Evolutionary conservation across 2,888 invertebrate species (phyloP).

Genomic region (Pristionchus arcanus): DNA sequence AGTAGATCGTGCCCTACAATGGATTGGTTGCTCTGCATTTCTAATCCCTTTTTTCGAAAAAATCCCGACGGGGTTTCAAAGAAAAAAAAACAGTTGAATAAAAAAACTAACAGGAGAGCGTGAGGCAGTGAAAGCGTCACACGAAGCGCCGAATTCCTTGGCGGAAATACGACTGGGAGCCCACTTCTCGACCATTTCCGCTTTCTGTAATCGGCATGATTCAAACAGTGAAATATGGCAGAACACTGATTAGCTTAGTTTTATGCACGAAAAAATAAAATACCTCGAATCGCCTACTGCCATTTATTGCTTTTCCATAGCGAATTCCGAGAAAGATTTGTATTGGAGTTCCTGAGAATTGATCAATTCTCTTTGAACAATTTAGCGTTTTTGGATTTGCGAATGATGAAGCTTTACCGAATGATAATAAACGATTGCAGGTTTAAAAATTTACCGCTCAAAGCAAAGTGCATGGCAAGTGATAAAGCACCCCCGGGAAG

Average conservation of each 20-base stretch:
- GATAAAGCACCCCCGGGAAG: too few relatives aligned
- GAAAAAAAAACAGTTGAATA: neutral
- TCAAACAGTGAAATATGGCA: too few relatives aligned
- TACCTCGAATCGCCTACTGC: constrained; percentile 67
- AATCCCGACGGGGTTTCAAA: too few relatives aligned
- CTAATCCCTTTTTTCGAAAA: too few relatives aligned
- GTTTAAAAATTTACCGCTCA: too few relatives aligned
- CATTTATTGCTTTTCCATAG: constrained; percentile 68
- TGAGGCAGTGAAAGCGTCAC: neutral
- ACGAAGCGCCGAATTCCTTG: constrained; percentile 63
- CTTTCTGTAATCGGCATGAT: constrained; percentile 59
- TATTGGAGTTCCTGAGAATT: neutral
- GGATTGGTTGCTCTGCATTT: neutral
- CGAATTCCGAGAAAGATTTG: constrained; percentile 68
- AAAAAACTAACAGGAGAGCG: neutral
- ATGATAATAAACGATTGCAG: too few relatives aligned
- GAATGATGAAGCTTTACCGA: too few relatives aligned
- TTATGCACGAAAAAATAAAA: neutral
- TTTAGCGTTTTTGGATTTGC: too few relatives aligned
- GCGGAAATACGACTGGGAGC: constrained; percentile 64
- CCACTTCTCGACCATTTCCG: constrained; percentile 70
- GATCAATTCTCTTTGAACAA: too few relatives aligned
- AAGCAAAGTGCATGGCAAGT: too few relatives aligned
- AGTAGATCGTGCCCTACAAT: constrained; percentile 60
- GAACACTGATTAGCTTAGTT: neutral